Conservation (phyloP, 2,797 vertebrate genomes). For the Muscicapa comitata region DNA sequence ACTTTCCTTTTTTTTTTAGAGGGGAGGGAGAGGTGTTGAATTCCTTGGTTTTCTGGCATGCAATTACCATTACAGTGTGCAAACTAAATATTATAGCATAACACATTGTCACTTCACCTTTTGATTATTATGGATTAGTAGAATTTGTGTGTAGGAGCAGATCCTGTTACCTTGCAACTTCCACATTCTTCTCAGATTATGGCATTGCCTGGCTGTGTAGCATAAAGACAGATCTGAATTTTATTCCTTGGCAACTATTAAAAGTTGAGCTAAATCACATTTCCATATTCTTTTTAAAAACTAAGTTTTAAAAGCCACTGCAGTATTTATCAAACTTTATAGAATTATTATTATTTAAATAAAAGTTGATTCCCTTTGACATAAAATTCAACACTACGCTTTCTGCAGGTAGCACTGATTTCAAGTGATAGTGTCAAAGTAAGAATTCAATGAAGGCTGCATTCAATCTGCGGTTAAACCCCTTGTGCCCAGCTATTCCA, state of each 20-base stretch:
- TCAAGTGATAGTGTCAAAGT: constrained; percentile 62
- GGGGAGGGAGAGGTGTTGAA: neutral
- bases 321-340: neutral
- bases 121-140: neutral
- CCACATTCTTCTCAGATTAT: neutral
- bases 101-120: neutral
- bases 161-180: neutral
- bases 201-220: neutral
- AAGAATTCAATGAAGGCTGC: constrained; percentile 58
- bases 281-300: neutral
- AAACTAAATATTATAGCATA: neutral
- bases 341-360: neutral
- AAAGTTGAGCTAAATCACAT: neutral
- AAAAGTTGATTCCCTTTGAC: constrained; percentile 20
- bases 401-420: constrained; percentile 62
- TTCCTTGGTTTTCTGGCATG: neutral
- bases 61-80: neutral
- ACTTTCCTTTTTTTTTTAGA: neutral
- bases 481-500: constrained; percentile 59
- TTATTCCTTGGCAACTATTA: neutral
- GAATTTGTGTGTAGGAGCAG: neutral
- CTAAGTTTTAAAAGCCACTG: neutral
- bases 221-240: neutral
- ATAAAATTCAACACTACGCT: constrained; percentile 35
- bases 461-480: constrained; percentile 35